These are phyloP conservation scores for Ispidina lecontei DNA, from an alignment of 2,797 vertebrate genomes.

Conservation along the genomic window DNA sequence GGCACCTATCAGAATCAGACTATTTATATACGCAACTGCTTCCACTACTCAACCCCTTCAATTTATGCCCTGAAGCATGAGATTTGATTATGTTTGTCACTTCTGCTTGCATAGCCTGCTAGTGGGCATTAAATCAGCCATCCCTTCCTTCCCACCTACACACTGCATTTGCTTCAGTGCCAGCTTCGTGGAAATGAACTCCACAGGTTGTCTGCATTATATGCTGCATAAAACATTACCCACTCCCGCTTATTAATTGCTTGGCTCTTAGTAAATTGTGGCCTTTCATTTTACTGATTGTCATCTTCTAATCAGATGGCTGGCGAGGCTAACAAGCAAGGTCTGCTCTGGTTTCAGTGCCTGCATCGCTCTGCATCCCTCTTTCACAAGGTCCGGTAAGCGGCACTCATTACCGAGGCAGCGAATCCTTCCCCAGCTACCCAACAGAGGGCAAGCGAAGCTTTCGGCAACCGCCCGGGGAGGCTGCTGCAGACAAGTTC, in stretches of 20 bases:
- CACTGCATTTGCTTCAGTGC: background rate
- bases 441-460: slow-evolving; percentile 49
- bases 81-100: slow-evolving; percentile 66
- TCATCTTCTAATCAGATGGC: slow-evolving; percentile 52
- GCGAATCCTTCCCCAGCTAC: background rate
- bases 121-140: slow-evolving; percentile 47
- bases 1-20: slow-evolving; percentile 29
- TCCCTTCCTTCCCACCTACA: slow-evolving; percentile 26
- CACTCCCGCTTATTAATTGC: slow-evolving; percentile 15
- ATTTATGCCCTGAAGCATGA: slow-evolving; percentile 59
- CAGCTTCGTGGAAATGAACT: background rate
- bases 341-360: background rate
- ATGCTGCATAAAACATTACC: slow-evolving; percentile 34
- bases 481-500: background rate
- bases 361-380: background rate
- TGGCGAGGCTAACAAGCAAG: slow-evolving; percentile 13
- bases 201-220: slow-evolving; percentile 20
- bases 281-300: slow-evolving; percentile 40
- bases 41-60: slow-evolving; percentile 27
- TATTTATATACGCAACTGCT: slow-evolving; percentile 11
- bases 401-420: rapidly evolving
- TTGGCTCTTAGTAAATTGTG: slow-evolving; percentile 13
- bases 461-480: background rate
- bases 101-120: background rate
- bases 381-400: background rate